Conservation (phyloP, 2,113 vertebrate species). For the Dicrurus megarhynchus region DNA sequence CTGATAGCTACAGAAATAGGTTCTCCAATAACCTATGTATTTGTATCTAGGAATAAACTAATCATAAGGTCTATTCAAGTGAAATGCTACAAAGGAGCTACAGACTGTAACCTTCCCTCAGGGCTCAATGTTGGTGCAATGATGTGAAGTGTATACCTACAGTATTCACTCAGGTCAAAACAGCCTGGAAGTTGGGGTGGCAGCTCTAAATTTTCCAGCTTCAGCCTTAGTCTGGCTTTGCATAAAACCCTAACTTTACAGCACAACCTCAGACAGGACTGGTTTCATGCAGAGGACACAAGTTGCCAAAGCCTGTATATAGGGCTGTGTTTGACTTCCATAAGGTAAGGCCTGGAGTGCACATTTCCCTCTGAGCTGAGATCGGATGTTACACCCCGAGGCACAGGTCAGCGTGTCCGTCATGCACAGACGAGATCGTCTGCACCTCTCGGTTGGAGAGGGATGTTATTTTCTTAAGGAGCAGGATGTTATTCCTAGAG, state of each 20-base stretch:
- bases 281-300: neutral
- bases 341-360: neutral
- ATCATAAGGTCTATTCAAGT: neutral
- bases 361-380: slow-evolving; percentile 2
- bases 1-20: neutral
- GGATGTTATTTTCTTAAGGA: slow-evolving; percentile 71
- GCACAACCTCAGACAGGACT: neutral
- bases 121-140: neutral
- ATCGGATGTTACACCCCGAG: slow-evolving; percentile 36
- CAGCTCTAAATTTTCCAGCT: neutral
- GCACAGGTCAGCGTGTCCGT: slow-evolving; percentile 42
- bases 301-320: neutral
- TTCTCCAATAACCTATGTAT: neutral
- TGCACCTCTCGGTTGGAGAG: slow-evolving; percentile 52
- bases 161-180: neutral
- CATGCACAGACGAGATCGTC: slow-evolving; percentile 29
- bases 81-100: neutral
- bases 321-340: neutral
- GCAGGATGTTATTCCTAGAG: slow-evolving; percentile 74
- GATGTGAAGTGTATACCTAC: neutral
- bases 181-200: neutral
- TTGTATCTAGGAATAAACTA: neutral
- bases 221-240: neutral
- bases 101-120: neutral
- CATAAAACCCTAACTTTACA: neutral